Conservation (phyloP, 1,140 invertebrate genomes). For the Lasioglossum albipes region DNA sequence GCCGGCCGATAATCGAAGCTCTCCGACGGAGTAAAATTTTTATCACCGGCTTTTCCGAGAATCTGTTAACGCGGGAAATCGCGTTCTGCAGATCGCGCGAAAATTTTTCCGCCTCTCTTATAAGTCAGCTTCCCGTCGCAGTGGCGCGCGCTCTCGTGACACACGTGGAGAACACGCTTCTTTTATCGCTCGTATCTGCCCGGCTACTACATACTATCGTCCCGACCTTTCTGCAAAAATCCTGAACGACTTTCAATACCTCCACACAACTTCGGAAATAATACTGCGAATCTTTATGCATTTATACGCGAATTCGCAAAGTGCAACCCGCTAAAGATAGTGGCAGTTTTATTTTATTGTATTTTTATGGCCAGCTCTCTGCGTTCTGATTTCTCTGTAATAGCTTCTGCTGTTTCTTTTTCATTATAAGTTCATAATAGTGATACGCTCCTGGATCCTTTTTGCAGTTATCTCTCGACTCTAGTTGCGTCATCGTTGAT, state of each 20-base stretch:
- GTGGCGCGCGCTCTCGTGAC: not conserved
- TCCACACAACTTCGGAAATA: no score
- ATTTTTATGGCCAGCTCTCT: no score
- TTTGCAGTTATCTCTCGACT: no score
- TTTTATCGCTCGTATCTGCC: not conserved
- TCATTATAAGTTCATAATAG: no score
- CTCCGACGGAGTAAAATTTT: conserved; percentile 33
- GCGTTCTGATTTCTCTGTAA: no score
- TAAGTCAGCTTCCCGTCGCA: not conserved
- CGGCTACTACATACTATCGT: not conserved
- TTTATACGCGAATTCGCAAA: no score
- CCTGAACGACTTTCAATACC: not conserved
- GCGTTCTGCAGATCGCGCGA: conserved; percentile 30
- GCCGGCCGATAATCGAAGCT: conserved; percentile 28
- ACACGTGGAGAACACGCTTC: not conserved
- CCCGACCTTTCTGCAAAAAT: not conserved
- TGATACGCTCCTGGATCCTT: no score
- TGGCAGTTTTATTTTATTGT: no score
- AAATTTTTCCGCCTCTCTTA: conserved; percentile 1
- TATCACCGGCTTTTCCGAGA: conserved; percentile 5
- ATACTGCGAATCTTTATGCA: no score
- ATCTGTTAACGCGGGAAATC: conserved; percentile 28
- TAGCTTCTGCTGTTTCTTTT: no score
- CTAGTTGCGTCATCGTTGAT: no score
- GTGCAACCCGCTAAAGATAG: no score